Evolutionary conservation across 2,888 invertebrate genomes (phyloP).

Genomic region (Calameuta idolon): DNA sequence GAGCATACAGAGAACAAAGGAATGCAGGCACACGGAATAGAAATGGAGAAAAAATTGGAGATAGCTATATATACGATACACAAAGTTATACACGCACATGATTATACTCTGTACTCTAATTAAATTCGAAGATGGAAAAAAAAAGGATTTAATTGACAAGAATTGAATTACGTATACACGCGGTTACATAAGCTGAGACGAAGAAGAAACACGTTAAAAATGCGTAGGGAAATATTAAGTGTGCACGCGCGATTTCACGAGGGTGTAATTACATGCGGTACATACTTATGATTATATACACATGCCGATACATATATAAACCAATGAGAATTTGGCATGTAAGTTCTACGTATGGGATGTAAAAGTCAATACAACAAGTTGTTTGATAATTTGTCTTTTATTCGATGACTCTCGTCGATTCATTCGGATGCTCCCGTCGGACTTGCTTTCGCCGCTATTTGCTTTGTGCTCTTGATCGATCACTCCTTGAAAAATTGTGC

Average conservation of each 20-base stretch:
- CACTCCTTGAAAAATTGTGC: not conserved
- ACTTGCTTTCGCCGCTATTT: not conserved
- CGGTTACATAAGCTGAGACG: conserved; percentile 24
- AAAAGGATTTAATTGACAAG: conserved; percentile 14
- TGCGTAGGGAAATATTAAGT: conserved; percentile 9
- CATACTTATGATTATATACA: conserved; percentile 30
- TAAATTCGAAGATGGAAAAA: not conserved
- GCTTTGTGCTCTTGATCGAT: not conserved
- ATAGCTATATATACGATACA: not conserved
- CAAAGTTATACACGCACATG: conserved; percentile 36
- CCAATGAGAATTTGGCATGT: conserved; percentile 21
- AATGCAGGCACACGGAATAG: not conserved
- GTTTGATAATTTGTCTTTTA: conserved; percentile 52
- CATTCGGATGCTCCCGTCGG: conserved; percentile 58
- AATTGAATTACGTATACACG: conserved; percentile 30
- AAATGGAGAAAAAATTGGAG: not conserved
- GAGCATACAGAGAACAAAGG: conserved; percentile 24
- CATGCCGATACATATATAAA: conserved; percentile 18
- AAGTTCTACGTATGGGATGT: conserved; percentile 31
- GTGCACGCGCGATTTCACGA: conserved; percentile 13
- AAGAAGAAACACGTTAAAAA: conserved; percentile 21
- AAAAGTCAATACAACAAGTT: conserved; percentile 52
- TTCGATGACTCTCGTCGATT: conserved; percentile 57
- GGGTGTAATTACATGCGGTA: conserved; percentile 34
- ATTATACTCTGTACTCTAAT: conserved; percentile 30